These are phyloP conservation scores for Crepidodera aurea DNA, from an alignment of 2,888 invertebrate species.

Conservation along the genomic window DNA sequence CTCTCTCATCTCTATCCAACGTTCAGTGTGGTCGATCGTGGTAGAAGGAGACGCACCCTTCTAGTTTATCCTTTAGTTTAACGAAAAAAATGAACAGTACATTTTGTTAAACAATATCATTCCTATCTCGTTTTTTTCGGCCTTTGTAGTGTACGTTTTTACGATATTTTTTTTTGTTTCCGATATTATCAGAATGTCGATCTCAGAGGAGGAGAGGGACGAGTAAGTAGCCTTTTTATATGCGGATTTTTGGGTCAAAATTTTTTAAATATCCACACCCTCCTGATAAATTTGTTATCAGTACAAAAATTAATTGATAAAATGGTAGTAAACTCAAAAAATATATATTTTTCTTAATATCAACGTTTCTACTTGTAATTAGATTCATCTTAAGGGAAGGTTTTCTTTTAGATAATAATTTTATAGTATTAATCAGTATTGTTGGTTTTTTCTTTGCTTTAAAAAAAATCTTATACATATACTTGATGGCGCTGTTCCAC, in stretches of 20 bases:
- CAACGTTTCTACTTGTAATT: no score
- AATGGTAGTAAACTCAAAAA: no score
- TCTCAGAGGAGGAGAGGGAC: slow-evolving; percentile 74
- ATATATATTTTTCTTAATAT: no score
- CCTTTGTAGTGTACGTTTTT: slow-evolving; percentile 12
- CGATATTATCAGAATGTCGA: slow-evolving; percentile 47
- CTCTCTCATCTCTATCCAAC: slow-evolving; percentile 2
- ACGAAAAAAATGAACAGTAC: slow-evolving; percentile 12
- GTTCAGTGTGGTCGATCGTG: slow-evolving; percentile 45
- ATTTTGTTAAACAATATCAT: slow-evolving; percentile 13
- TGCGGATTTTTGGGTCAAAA: background rate
- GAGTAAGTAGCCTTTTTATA: slow-evolving; percentile 67
- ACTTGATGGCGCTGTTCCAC: no score
- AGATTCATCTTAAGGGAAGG: no score
- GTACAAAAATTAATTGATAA: no score
- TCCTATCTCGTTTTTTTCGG: background rate
- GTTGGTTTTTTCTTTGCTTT: no score
- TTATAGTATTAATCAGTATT: no score
- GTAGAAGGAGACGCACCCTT: slow-evolving; percentile 46
- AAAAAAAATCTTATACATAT: no score
- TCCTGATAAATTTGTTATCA: no score
- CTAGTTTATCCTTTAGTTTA: slow-evolving; percentile 13
- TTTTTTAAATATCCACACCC: background rate
- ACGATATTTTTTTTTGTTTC: slow-evolving; percentile 21
- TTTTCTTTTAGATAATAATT: no score